Conservation (phyloP, 2,113 vertebrate species). For the Pteruthius melanotis region DNA sequence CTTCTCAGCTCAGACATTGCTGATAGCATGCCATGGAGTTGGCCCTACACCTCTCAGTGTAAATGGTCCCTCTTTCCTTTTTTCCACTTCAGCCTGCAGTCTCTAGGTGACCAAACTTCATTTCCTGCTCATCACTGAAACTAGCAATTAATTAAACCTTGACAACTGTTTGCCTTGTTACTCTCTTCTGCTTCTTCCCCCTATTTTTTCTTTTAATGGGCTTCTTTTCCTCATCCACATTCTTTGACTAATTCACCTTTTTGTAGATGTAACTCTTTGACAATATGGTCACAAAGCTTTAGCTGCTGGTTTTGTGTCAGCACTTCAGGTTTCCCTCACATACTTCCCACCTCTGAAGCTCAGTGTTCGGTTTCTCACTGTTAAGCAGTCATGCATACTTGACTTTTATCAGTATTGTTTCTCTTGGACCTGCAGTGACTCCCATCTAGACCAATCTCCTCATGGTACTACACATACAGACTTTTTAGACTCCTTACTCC, state of each 20-base stretch:
- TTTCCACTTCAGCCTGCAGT: too few species aligned
- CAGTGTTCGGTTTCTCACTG: background rate
- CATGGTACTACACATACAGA: background rate
- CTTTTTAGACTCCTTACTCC: accelerated
- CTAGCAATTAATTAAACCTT: too few species aligned
- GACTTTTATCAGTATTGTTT: background rate
- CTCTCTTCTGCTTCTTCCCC: background rate
- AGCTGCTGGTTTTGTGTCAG: background rate
- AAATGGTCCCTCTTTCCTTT: background rate
- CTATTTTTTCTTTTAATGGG: background rate
- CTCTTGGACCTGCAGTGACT: background rate
- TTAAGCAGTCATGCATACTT: background rate
- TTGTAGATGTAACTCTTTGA: background rate
- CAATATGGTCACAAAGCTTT: background rate
- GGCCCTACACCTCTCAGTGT: background rate
- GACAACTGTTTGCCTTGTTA: background rate
- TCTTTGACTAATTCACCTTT: background rate
- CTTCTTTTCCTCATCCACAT: background rate
- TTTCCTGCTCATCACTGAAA: background rate
- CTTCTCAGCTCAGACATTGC: background rate
- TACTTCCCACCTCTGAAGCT: background rate
- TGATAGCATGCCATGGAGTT: background rate
- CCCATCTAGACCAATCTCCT: background rate
- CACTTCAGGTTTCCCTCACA: background rate
- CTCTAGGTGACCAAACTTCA: background rate